Evolutionary conservation across 2,888 invertebrate species (phyloP).

Genomic region (Elysia crispata): DNA sequence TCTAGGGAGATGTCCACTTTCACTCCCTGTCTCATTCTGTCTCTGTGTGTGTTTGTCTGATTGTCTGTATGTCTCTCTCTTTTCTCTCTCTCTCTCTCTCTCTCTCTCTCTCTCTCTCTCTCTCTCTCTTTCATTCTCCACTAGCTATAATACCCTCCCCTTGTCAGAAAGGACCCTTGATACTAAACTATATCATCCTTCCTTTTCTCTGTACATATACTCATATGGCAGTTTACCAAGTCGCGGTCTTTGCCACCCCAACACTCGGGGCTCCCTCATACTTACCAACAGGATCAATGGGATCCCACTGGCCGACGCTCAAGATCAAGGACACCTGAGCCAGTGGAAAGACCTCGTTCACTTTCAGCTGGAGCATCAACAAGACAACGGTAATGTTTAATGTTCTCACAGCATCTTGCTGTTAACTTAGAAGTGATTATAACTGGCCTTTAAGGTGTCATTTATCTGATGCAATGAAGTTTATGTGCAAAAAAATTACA

Average conservation of each 20-base stretch:
- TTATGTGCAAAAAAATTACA: too few species aligned
- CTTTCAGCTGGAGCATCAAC: slow-evolving; percentile 58
- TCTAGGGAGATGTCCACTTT: too few species aligned
- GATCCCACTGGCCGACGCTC: slow-evolving; percentile 56
- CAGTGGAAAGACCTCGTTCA: slow-evolving; percentile 54
- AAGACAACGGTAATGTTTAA: slow-evolving; percentile 49
- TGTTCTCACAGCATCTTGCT: neutral
- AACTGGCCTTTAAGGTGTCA: too few species aligned
- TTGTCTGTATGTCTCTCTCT: too few species aligned
- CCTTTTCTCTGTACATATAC: neutral
- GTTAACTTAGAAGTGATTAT: too few species aligned
- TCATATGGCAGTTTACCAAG: slow-evolving; percentile 46
- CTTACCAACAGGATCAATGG: slow-evolving; percentile 51
- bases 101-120: too few species aligned
- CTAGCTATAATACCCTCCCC: too few species aligned
- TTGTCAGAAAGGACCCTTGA: neutral
- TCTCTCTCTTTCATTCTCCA: too few species aligned
- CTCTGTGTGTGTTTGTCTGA: too few species aligned
- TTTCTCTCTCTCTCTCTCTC: too few species aligned
- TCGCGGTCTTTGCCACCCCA: slow-evolving; percentile 50
- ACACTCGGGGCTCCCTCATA: slow-evolving; percentile 44
- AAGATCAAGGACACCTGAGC: slow-evolving; percentile 67
- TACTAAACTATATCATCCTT: neutral
- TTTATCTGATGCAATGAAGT: too few species aligned
- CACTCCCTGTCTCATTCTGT: too few species aligned